Percentiles rank a stretch among this genome's conserved stretches.
Conservation (phyloP, 2,113 vertebrate species). For the Mesoclemmys tuberculata region DNA sequence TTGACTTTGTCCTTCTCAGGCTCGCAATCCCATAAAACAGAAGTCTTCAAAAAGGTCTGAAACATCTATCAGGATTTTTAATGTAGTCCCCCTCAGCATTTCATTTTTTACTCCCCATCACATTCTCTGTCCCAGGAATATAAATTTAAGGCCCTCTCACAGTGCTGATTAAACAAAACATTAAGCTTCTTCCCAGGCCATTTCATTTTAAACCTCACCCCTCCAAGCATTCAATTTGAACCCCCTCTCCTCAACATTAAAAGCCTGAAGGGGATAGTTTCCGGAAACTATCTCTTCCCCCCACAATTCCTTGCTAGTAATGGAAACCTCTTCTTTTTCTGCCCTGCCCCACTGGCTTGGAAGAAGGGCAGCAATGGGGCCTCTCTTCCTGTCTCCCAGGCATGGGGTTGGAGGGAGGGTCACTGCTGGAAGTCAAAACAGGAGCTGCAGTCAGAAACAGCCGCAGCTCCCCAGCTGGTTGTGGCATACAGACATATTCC, state of each 20-base stretch:
- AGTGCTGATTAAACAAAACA: background rate
- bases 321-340: too few relatives aligned
- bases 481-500: background rate
- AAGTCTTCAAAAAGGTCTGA: background rate
- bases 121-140: background rate
- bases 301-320: background rate
- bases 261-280: background rate
- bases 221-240: background rate
- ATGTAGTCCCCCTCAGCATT: background rate
- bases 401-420: background rate
- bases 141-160: background rate
- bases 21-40: background rate
- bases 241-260: background rate
- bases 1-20: background rate
- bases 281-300: background rate
- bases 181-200: background rate
- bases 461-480: background rate
- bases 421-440: background rate
- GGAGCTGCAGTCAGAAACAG: background rate
- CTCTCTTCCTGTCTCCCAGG: background rate
- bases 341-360: background rate
- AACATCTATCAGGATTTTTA: background rate
- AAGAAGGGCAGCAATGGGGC: background rate
- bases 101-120: background rate
- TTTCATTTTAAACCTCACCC: background rate